Evolutionary conservation across 2,888 invertebrate species (phyloP), one percentile per base, ranked within the genome.

Genomic region (Hypolimnas misippus): DNA sequence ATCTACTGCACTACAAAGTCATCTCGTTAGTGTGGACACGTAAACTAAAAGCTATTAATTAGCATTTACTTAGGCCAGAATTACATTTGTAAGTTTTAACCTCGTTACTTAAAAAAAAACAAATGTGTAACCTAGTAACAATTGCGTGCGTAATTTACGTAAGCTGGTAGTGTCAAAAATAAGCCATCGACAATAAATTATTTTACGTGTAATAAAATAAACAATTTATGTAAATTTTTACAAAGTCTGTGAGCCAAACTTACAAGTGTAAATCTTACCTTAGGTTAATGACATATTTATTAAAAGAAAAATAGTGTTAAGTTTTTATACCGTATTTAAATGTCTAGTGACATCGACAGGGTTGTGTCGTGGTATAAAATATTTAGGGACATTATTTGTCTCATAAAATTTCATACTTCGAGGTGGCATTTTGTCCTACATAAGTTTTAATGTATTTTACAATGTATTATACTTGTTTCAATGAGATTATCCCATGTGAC

Each of bases 1-100:
- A 83, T 96, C 97, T 31, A 95, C 97, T 0, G 95, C 96, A 4
- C 94, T 97, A 38, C 95, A 96, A 70, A 95, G 94, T 55, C 95
- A 95, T 76, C 94, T 95, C 71, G 94, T 95, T 55, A 93, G 92
- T 73, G 74, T 75, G 16, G 66, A 71, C 54, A 72, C 68, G 6
- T 72, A 60, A 29, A 21, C 16, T 17, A 5, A 12, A 29, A 5
- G 2, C 14, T 21, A 33, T 16, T 46, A 49, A 21, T 8, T 2
- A 14, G n/a, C n/a, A n/a, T n/a, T n/a, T n/a, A n/a, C n/a, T n/a
- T n/a, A n/a, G n/a, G n/a, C n/a, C n/a, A n/a, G n/a, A n/a, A n/a
- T n/a, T n/a, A n/a, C n/a, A n/a, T n/a, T n/a, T n/a, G n/a, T n/a
- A n/a, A n/a, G n/a, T n/a, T n/a, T n/a, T n/a, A n/a, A n/a, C n/a